A percentile compares a stretch with the other conserved stretches of the same genome.
Conservation (phyloP, 2,888 invertebrate genomes). For the Agrilus biguttatus region DNA sequence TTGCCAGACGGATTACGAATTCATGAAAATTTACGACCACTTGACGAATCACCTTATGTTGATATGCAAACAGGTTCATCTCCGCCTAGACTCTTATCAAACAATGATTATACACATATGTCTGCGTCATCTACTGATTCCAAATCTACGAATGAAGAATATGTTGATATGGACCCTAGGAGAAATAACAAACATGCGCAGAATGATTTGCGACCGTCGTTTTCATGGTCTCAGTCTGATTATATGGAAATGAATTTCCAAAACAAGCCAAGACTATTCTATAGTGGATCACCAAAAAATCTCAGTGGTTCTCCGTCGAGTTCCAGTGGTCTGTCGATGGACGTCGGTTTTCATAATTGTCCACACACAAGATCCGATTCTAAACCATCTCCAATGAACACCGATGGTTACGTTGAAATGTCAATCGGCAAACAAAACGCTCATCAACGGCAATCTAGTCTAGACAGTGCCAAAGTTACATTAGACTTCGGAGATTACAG, state of each 20-base stretch:
- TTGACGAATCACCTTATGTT: conserved; percentile 32
- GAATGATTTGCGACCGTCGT: conserved; percentile 3
- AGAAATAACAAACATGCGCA: conserved; percentile 21
- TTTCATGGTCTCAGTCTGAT: conserved; percentile 15
- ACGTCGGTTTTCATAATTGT: conserved; percentile 7
- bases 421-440: conserved; percentile 31
- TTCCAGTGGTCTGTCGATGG: conserved; percentile 13
- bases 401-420: conserved; percentile 56
- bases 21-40: conserved; percentile 12
- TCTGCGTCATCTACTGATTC: conserved; percentile 25
- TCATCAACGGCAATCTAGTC: conserved; percentile 19
- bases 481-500: conserved; percentile 31
- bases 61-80: conserved; percentile 31
- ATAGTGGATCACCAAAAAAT: conserved; percentile 10
- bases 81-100: conserved; percentile 15
- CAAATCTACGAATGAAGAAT: conserved; percentile 27
- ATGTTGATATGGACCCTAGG: conserved; percentile 27
- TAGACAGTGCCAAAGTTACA: conserved; percentile 19
- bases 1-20: conserved; percentile 11
- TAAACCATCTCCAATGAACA: conserved; percentile 25
- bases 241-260: conserved; percentile 32
- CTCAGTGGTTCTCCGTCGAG: conserved; percentile 12
- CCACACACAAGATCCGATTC: conserved; percentile 3
- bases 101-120: conserved; percentile 25
- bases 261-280: conserved; percentile 14